Percentiles rank a stretch among this genome's conserved stretches.
Evolutionary conservation across 2,888 invertebrate genomes (phyloP).

Genomic region (Danaus chrysippus): DNA sequence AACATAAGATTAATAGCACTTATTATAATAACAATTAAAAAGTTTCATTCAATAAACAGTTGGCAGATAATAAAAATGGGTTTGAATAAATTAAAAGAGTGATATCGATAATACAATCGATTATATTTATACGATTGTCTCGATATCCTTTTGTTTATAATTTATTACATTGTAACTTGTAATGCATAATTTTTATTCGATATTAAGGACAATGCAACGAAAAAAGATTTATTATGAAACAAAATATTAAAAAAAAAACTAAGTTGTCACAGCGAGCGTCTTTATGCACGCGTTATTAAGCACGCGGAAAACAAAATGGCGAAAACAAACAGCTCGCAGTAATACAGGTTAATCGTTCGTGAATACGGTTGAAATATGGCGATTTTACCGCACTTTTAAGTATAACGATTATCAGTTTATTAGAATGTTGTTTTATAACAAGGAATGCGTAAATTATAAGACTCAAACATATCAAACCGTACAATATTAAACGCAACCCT

Average conservation of each 20-base stretch:
- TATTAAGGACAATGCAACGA: conserved; percentile 5
- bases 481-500: too few species aligned
- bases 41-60: conserved; percentile 52
- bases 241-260: background rate
- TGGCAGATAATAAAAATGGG: conserved; percentile 74
- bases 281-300: conserved; percentile 23
- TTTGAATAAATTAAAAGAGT: conserved; percentile 69
- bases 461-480: too few species aligned
- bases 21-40: conserved; percentile 58
- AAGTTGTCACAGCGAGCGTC: conserved; percentile 1
- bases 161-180: conserved; percentile 6
- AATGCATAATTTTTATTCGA: conserved; percentile 5
- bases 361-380: conserved; percentile 53
- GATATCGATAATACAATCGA: conserved; percentile 22
- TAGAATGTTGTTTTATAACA: background rate
- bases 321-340: conserved; percentile 34
- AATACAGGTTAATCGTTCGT: conserved; percentile 59
- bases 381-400: conserved; percentile 6
- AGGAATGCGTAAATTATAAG: too few species aligned
- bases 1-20: conserved; percentile 65
- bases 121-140: conserved; percentile 31
- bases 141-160: conserved; percentile 24
- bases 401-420: conserved; percentile 5
- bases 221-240: background rate
- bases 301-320: conserved; percentile 25